phyloP scores from a whole-genome alignment of 2,888 invertebrate genomes.

The Heliconius ismenius region DNA sequence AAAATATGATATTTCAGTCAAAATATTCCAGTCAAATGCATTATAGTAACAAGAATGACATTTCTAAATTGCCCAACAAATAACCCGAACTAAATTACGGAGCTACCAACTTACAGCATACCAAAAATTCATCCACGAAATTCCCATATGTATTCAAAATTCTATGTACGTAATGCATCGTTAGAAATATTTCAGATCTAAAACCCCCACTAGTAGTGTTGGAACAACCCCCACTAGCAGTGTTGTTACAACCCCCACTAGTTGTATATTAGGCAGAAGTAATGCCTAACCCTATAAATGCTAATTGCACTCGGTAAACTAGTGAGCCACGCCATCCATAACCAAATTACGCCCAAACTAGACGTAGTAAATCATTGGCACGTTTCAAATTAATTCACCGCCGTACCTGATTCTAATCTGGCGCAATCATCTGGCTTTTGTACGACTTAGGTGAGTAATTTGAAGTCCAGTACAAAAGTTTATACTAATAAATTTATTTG shows the following conservation, averaged over 20 bases:
- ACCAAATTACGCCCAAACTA: conserved; percentile 66
- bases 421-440: conserved; percentile 66
- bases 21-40: neutral
- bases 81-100: neutral
- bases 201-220: conserved; percentile 3
- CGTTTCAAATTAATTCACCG: conserved; percentile 72
- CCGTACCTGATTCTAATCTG: conserved; percentile 60
- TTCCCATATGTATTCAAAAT: conserved; percentile 12
- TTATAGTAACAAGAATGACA: conserved; percentile 2
- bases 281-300: conserved; percentile 53
- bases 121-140: conserved; percentile 20
- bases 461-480: conserved; percentile 42
- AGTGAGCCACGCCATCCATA: conserved; percentile 61
- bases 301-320: conserved; percentile 62
- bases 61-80: neutral
- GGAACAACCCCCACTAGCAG: neutral
- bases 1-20: neutral
- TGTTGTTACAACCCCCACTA: conserved; percentile 5
- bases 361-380: conserved; percentile 71
- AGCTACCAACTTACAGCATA: conserved; percentile 5
- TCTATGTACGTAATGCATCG: conserved; percentile 11
- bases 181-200: conserved; percentile 23
- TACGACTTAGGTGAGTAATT: conserved; percentile 47
- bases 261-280: conserved; percentile 40
- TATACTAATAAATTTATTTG: neutral